phyloP scores from a whole-genome alignment of 2,113 vertebrate species.

The Sclerurus mexicanus region DNA sequence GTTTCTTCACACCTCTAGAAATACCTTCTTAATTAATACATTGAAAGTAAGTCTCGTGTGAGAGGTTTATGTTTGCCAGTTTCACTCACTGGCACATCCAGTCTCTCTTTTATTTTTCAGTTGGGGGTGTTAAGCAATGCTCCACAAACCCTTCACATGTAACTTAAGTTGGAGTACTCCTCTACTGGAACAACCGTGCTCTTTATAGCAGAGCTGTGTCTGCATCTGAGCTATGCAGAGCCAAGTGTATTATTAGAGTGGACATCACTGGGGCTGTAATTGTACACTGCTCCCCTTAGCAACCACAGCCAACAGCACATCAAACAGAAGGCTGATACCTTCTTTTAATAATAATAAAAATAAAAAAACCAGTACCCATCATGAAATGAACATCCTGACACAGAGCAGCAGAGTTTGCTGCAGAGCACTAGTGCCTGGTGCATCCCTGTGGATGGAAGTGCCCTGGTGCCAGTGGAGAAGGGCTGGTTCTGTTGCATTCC shows the following conservation, averaged over 20 bases:
- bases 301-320: slow-evolving; percentile 76
- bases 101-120: background rate
- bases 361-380: background rate
- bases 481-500: background rate
- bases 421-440: background rate
- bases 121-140: background rate
- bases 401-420: slow-evolving; percentile 10
- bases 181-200: slow-evolving; percentile 67
- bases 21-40: background rate
- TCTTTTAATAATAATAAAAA: slow-evolving; percentile 41
- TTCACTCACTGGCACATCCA: background rate
- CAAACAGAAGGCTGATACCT: slow-evolving; percentile 79
- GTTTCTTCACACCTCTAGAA: background rate
- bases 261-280: slow-evolving; percentile 77
- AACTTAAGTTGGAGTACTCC: slow-evolving; percentile 72
- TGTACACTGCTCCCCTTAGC: slow-evolving; percentile 75
- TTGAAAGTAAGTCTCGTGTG: background rate
- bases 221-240: slow-evolving; percentile 77
- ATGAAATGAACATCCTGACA: background rate
- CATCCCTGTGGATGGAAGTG: background rate
- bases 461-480: background rate
- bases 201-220: slow-evolving; percentile 80
- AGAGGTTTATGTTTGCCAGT: background rate
- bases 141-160: slow-evolving; percentile 33
- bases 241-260: slow-evolving; percentile 81